Base-by-base conservation (phyloP, 2,797 vertebrate genomes). In the Adrianichthys oophorus region DNA sequence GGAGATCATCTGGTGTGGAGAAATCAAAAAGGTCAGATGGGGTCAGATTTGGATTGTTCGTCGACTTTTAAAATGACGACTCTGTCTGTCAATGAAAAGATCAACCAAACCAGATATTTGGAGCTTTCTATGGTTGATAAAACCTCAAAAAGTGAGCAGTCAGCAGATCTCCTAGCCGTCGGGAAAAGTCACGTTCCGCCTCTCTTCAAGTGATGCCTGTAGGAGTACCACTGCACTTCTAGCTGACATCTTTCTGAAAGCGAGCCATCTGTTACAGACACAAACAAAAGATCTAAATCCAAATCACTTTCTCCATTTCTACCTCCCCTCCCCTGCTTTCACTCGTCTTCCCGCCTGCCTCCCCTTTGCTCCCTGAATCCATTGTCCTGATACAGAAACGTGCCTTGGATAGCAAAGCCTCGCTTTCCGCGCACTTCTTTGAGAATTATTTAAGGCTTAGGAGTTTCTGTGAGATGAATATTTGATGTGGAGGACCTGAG, bases 401-500 rank as follows among this genome's bases (percentile, higher is more conserved):
- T 91, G 92, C 84, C 84, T 71, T 26, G 89, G 86, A 70, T 93
- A 82, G 82, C 84, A 92, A 92, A 72, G 78, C 68, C 69, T 83
- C 29, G 59, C 85, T 91, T 87, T 87, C 65, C 53, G 78, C 69
- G 56, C 84, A 85, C 84, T 88, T 92, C 92, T 91, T 92, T 92
- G 89, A 93, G 92, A 93, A 93, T 93, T 92, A 92, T 93, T 93
- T 89, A 93, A 92, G 80, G 84, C 87, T 85, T 80, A 88, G 87
- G 87, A 91, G 87, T 91, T 92, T 90, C 90, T 91, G 87, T 76
- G 83, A 73, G 75, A 92, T 93, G 70, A 92, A 93, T 93, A 92
- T 93, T 93, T 93, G 90, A 93, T 93, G 87, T 63, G 57, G 72
- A 90, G 90, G 87, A 90, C 91, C 89, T 86, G 83, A 78, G 87